phyloP scores from a whole-genome alignment of 30 jellyfish, hydroid and myxozoan species.

The Chrysaora quinquecirrha region DNA sequence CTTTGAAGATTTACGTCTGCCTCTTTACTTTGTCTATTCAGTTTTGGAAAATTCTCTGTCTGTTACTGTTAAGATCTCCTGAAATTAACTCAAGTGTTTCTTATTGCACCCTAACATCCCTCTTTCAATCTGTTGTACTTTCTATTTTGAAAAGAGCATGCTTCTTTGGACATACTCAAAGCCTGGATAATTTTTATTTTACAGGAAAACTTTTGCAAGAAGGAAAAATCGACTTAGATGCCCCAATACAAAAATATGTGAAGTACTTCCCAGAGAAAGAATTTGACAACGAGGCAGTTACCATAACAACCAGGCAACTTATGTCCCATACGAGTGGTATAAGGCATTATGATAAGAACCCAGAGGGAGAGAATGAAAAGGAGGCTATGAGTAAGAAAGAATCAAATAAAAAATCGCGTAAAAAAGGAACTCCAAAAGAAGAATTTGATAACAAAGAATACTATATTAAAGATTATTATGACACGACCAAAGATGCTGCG shows the following conservation, averaged over 20 bases:
- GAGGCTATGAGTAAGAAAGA: neutral
- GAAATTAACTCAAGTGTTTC: neutral
- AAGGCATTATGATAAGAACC: conserved; percentile 56
- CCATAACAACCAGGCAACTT: conserved; percentile 52
- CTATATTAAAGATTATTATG: conserved; percentile 45
- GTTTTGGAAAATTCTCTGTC: neutral
- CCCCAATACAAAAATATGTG: conserved; percentile 63
- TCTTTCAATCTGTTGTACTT: neutral
- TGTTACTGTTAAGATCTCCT: neutral
- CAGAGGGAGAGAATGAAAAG: conserved; percentile 46
- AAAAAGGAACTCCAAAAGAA: neutral
- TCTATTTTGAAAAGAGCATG: neutral
- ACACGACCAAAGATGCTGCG: conserved; percentile 28
- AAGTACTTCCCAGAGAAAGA: conserved; percentile 66
- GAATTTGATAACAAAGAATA: conserved; percentile 56
- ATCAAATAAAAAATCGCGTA: conserved; percentile 2
- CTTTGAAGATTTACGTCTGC: too few species aligned
- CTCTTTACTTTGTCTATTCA: too few species aligned
- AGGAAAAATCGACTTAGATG: conserved; percentile 46
- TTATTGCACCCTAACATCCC: neutral
- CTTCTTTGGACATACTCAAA: neutral
- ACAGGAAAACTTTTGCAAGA: conserved; percentile 72
- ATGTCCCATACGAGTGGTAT: conserved; percentile 82
- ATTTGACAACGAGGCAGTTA: conserved; percentile 41
- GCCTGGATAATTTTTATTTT: neutral